phyloP scores from a whole-genome alignment of 2,888 invertebrate species.

The Ctena decussata region DNA sequence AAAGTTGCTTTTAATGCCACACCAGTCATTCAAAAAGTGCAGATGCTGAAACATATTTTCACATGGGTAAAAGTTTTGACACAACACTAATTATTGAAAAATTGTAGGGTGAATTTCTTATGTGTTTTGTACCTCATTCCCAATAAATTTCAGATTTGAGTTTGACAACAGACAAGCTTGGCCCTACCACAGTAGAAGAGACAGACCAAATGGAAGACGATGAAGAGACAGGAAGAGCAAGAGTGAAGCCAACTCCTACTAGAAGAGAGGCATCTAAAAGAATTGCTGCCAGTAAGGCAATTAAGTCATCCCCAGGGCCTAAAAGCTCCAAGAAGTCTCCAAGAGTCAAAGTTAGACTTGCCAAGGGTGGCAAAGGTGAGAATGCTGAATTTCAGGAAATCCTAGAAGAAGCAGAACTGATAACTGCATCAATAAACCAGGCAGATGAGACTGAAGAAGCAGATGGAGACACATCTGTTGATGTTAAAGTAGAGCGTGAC shows the following conservation, averaged over 20 bases:
- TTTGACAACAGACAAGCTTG: slow-evolving; percentile 10
- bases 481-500: background rate
- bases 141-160: slow-evolving; percentile 6
- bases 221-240: background rate
- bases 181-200: background rate
- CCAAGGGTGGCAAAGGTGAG: background rate
- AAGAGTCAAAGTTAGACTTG: background rate
- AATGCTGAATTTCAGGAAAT: background rate
- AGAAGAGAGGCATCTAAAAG: background rate
- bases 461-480: background rate
- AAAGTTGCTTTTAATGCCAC: too few relatives aligned
- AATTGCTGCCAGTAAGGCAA: background rate
- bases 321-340: background rate
- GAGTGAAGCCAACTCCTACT: background rate
- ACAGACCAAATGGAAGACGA: background rate
- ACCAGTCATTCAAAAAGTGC: too few relatives aligned
- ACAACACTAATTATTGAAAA: too few relatives aligned
- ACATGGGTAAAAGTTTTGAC: too few relatives aligned
- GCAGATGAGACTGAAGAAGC: background rate
- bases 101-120: too few relatives aligned
- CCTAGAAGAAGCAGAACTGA: background rate
- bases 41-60: too few relatives aligned
- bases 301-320: background rate
- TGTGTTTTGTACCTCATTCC: too few relatives aligned
- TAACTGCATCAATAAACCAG: background rate